These are phyloP conservation scores for Hanleya hanleyi DNA, from an alignment of 2,888 invertebrate species.

Conservation along the genomic window DNA sequence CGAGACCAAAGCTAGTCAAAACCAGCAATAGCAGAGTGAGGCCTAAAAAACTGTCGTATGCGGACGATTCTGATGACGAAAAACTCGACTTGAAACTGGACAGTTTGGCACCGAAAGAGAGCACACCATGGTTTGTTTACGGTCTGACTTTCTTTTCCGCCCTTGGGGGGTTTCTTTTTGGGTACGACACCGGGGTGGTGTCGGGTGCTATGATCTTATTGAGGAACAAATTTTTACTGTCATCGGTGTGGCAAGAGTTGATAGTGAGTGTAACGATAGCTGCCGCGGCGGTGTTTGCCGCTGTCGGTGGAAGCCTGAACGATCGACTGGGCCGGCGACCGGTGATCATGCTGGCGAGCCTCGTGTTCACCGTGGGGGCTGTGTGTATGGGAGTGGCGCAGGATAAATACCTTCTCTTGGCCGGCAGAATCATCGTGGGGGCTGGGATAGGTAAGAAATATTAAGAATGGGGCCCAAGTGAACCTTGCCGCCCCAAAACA, in stretches of 20 bases:
- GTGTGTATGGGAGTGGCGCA: conserved; percentile 74
- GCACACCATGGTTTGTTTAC: conserved; percentile 64
- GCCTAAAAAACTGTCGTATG: not conserved
- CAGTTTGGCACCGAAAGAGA: conserved; percentile 45
- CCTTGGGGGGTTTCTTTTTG: conserved; percentile 76
- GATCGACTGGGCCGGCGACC: conserved; percentile 76
- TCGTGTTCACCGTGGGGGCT: conserved; percentile 75
- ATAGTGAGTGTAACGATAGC: conserved; percentile 75
- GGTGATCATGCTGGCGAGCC: conserved; percentile 75
- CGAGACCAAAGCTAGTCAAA: not conserved
- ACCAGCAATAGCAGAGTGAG: conserved; percentile 1
- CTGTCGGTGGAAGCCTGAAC: conserved; percentile 75
- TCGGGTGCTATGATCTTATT: conserved; percentile 75
- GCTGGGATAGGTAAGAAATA: conserved; percentile 75
- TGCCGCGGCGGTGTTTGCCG: conserved; percentile 74
- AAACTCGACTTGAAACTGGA: conserved; percentile 62
- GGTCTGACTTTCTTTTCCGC: conserved; percentile 73
- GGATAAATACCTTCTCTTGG: conserved; percentile 71
- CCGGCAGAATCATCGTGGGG: conserved; percentile 75
- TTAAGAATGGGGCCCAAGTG: no score
- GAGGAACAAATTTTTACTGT: conserved; percentile 71
- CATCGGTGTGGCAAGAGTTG: conserved; percentile 74
- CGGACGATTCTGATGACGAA: conserved; percentile 57
- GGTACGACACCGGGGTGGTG: conserved; percentile 77
- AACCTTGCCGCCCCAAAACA: no score